Evolutionary conservation across 2,888 invertebrate genomes (phyloP).

Genomic region (Eulithis testata): DNA sequence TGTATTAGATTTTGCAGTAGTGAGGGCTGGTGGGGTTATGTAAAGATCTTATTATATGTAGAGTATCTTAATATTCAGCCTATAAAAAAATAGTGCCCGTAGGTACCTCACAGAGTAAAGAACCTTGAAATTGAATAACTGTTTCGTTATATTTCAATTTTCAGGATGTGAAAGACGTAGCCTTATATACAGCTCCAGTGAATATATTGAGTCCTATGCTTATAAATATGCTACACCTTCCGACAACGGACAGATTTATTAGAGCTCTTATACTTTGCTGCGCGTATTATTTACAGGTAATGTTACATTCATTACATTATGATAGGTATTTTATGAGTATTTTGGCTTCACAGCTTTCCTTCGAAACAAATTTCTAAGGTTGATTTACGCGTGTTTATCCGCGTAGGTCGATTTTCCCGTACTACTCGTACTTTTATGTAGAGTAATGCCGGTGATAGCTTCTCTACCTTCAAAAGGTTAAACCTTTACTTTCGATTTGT

Average conservation of each 20-base stretch:
- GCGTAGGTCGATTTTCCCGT: neutral
- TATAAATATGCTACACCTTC: slow-evolving; percentile 84
- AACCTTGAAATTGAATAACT: slow-evolving; percentile 5
- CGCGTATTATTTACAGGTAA: slow-evolving; percentile 86
- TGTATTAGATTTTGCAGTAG: too few relatives aligned
- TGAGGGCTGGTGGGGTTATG: too few relatives aligned
- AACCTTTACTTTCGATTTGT: neutral
- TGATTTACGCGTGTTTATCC: neutral
- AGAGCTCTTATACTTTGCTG: slow-evolving; percentile 86
- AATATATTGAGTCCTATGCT: slow-evolving; percentile 83
- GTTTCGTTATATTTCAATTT: slow-evolving; percentile 43
- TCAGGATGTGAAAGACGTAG: slow-evolving; percentile 80
- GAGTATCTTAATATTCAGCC: too few relatives aligned
- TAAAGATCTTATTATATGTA: too few relatives aligned
- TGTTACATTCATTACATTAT: slow-evolving; percentile 26
- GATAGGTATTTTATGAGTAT: slow-evolving; percentile 15
- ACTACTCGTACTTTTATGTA: neutral
- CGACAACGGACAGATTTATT: slow-evolving; percentile 86
- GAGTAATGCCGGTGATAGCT: too few relatives aligned
- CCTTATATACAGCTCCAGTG: slow-evolving; percentile 81
- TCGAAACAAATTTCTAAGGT: slow-evolving; percentile 3
- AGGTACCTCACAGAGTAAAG: neutral
- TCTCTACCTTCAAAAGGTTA: neutral
- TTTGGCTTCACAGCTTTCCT: slow-evolving; percentile 3
- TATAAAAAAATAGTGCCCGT: too few relatives aligned